Percentiles rank a stretch among this genome's conserved stretches.
These are phyloP conservation scores for Anguilla marmorata DNA, from an alignment of 2,797 vertebrate species.

Conservation along the genomic window DNA sequence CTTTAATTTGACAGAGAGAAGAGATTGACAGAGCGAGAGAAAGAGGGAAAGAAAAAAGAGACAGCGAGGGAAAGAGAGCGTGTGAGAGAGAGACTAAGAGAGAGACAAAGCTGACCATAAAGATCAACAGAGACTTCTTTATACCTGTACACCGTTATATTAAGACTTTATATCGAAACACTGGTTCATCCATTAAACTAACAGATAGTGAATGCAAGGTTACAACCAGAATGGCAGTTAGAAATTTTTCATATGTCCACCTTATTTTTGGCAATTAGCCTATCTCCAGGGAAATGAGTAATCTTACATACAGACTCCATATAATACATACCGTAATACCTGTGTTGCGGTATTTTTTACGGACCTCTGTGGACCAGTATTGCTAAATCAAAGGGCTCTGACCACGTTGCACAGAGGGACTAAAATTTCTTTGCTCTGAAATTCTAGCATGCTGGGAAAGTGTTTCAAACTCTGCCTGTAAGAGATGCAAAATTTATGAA, in stretches of 20 bases:
- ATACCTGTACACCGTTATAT: not conserved
- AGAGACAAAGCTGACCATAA: not conserved
- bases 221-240: not conserved
- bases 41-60: not conserved
- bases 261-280: not conserved
- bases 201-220: not conserved
- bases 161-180: not conserved
- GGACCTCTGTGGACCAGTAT: not conserved
- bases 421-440: conserved; percentile 74
- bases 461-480: conserved; percentile 99
- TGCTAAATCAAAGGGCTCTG: not conserved
- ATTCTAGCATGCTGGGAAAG: conserved; percentile 77
- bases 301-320: not conserved
- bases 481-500: conserved; percentile 99
- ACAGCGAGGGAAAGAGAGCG: not conserved
- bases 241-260: not conserved
- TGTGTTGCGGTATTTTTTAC: not conserved
- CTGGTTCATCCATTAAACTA: not conserved
- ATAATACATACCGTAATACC: not conserved
- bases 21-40: not conserved
- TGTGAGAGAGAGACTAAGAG: not conserved
- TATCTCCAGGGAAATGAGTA: not conserved
- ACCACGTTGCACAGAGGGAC: conserved; percentile 59
- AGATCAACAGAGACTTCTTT: not conserved
- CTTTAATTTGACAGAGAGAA: not conserved